Evolutionary conservation across 2,113 vertebrate species (phyloP).

Genomic region (Melanostigma gelatinosum): DNA sequence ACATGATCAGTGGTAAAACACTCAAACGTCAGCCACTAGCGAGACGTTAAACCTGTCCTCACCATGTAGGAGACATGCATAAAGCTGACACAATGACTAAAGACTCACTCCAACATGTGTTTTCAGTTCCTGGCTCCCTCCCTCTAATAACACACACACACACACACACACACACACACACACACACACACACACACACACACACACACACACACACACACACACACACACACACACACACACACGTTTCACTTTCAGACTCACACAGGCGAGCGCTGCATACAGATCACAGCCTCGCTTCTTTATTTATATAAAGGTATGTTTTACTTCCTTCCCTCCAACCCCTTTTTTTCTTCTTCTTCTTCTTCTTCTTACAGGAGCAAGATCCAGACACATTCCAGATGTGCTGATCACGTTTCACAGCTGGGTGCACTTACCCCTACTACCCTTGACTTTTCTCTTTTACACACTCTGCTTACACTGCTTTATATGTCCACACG

Average conservation of each 20-base stretch:
- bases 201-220: background rate
- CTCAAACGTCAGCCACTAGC: constrained; percentile 21
- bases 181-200: background rate
- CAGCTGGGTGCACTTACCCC: constrained; percentile 73
- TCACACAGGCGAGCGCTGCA: constrained; percentile 16
- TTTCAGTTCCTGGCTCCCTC: constrained; percentile 31
- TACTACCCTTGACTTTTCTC: constrained; percentile 50
- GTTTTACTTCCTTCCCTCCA: constrained; percentile 69
- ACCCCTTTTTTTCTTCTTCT: background rate
- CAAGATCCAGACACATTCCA: constrained; percentile 72
- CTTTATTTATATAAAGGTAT: constrained; percentile 70
- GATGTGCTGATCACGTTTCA: constrained; percentile 73
- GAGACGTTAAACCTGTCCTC: constrained; percentile 34
- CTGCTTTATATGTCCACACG: constrained; percentile 40
- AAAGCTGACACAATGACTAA: constrained; percentile 54
- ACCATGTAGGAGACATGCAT: constrained; percentile 37
- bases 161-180: background rate
- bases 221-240: constrained; percentile 1
- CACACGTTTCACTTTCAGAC: constrained; percentile 19
- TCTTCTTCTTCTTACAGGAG: constrained; percentile 39
- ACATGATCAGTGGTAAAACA: constrained; percentile 29
- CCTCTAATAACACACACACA: constrained; percentile 3
- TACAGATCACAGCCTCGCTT: constrained; percentile 49
- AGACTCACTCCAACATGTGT: constrained; percentile 48
- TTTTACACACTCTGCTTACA: constrained; percentile 25